Conservation (phyloP, 2,888 invertebrate genomes). For the Pollenia griseotomentosa region DNA sequence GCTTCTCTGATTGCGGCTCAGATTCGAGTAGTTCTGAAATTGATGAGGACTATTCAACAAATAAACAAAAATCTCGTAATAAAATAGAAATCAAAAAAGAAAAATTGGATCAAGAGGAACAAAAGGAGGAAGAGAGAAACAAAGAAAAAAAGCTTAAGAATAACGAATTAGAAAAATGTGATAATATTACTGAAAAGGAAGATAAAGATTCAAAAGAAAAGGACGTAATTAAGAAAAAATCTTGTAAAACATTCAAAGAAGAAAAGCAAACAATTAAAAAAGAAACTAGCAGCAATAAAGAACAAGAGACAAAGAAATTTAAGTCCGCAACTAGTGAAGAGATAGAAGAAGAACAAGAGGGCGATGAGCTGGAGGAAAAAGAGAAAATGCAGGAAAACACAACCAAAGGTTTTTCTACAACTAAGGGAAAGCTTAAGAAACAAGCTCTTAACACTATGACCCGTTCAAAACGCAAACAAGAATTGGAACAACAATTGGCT, state of each 20-base stretch:
- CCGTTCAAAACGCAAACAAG: conserved; percentile 82
- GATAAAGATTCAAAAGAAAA: conserved; percentile 31
- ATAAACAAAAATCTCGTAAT: conserved; percentile 33
- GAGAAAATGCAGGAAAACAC: conserved; percentile 7
- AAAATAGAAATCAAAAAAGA: conserved; percentile 40
- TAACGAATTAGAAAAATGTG: conserved; percentile 35
- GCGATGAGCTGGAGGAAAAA: conserved; percentile 1
- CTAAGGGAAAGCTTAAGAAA: conserved; percentile 66
- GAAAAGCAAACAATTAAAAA: conserved; percentile 40
- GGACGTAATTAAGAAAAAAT: conserved; percentile 22
- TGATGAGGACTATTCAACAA: conserved; percentile 52
- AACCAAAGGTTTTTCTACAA: conserved; percentile 31
- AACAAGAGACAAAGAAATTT: conserved; percentile 17
- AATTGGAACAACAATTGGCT: conserved; percentile 82
- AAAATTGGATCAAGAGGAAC: not conserved
- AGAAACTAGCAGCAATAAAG: conserved; percentile 14
- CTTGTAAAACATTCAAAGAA: conserved; percentile 23
- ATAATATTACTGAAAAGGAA: conserved; percentile 34
- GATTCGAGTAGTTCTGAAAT: conserved; percentile 70
- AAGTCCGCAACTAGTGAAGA: conserved; percentile 31
- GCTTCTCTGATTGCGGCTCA: conserved; percentile 76
- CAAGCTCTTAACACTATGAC: conserved; percentile 83
- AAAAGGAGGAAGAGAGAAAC: not conserved
- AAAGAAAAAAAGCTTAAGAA: not conserved
- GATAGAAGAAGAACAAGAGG: conserved; percentile 32